Percentiles rank a stretch among this genome's conserved stretches.
phyloP scores from a whole-genome alignment of 2,113 vertebrate genomes.

The Butastur rufipennis region DNA sequence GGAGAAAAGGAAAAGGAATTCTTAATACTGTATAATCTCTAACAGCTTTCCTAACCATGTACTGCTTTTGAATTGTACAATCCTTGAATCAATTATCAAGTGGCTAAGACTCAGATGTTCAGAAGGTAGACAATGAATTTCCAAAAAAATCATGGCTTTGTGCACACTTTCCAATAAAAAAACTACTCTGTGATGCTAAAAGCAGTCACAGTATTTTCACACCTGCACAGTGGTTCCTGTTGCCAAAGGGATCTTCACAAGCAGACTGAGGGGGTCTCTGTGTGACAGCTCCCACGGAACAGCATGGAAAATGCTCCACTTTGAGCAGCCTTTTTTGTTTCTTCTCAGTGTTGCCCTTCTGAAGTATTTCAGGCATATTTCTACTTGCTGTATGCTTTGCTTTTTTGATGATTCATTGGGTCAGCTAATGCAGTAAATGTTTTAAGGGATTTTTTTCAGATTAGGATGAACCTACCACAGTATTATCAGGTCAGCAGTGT shows the following conservation, averaged over 20 bases:
- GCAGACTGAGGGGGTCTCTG: neutral
- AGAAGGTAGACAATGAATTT: neutral
- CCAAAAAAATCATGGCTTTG: neutral
- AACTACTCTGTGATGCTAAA: neutral
- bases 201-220: neutral
- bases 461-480: neutral
- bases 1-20: neutral
- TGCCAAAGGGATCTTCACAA: neutral
- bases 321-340: neutral
- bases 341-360: neutral
- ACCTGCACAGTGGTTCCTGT: neutral
- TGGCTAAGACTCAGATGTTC: neutral
- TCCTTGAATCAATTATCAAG: neutral
- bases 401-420: neutral
- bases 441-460: neutral
- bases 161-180: neutral
- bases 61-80: neutral
- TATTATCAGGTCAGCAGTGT: conserved; percentile 26
- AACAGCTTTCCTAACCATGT: neutral
- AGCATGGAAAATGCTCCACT: neutral
- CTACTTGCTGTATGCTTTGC: neutral
- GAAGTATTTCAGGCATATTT: neutral
- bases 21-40: neutral
- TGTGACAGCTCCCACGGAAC: neutral
- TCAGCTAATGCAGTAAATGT: neutral